These are phyloP conservation scores for Babyrousa celebensis DNA, from an alignment of 2,797 vertebrate genomes.

Conservation along the genomic window DNA sequence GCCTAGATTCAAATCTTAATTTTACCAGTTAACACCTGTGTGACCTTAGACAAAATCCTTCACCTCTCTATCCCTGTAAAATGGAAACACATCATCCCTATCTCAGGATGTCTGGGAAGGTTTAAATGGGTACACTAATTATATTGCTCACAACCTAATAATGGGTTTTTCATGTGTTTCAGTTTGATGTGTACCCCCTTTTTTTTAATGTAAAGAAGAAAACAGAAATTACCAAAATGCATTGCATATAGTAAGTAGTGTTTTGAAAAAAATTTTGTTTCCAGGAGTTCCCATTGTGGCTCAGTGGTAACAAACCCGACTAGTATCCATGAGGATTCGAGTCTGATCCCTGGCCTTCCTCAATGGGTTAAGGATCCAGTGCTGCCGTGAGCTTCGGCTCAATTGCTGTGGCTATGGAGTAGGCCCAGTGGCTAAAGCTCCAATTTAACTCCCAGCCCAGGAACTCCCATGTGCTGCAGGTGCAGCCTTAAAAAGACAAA, in stretches of 20 bases:
- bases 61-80: constrained; percentile 12
- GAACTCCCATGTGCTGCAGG: too few relatives aligned
- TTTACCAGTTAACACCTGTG: background rate
- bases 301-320: too few relatives aligned
- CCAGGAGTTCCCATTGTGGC: too few relatives aligned
- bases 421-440: too few relatives aligned
- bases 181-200: background rate
- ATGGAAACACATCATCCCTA: constrained; percentile 47
- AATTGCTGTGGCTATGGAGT: too few relatives aligned
- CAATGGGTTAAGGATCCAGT: too few relatives aligned
- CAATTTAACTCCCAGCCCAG: too few relatives aligned
- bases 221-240: constrained; percentile 25
- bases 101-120: background rate
- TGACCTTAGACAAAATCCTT: constrained; percentile 24
- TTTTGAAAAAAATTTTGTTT: constrained; percentile 17
- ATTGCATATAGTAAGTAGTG: background rate
- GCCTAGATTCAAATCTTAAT: constrained; percentile 54
- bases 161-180: constrained; percentile 1
- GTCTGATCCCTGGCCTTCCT: too few relatives aligned
- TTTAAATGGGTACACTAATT: background rate
- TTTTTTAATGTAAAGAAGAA: background rate
- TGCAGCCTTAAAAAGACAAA: too few relatives aligned
- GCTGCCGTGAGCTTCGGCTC: too few relatives aligned
- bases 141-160: constrained; percentile 46
- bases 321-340: too few relatives aligned